A percentile compares a stretch with the other conserved stretches of the same genome.
These are phyloP conservation scores for Dasysyrphus tricinctus DNA, from an alignment of 2,888 invertebrate species.

Conservation along the genomic window DNA sequence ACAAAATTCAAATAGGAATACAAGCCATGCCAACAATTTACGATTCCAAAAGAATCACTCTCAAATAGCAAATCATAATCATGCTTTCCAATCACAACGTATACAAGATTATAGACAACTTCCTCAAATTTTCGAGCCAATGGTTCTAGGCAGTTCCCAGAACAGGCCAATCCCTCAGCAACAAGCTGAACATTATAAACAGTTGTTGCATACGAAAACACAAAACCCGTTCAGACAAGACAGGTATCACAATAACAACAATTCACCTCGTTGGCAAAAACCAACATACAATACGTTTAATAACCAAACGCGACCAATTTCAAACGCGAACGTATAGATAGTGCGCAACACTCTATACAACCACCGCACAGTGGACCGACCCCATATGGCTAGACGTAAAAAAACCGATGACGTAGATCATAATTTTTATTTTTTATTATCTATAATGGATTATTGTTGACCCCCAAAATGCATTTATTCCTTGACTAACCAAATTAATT, in stretches of 20 bases:
- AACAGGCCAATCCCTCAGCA: too few relatives aligned
- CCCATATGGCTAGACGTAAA: too few relatives aligned
- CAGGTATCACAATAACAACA: not conserved
- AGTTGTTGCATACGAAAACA: not conserved
- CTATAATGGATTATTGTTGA: too few relatives aligned
- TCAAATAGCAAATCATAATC: not conserved
- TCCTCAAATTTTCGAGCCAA: not conserved
- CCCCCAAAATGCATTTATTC: too few relatives aligned
- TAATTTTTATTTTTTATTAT: too few relatives aligned
- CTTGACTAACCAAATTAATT: too few relatives aligned
- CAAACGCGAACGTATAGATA: not conserved
- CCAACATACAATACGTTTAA: not conserved
- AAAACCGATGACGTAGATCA: too few relatives aligned
- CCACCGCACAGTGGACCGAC: too few relatives aligned
- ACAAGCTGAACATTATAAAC: too few relatives aligned
- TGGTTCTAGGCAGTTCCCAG: not conserved
- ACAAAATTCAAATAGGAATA: too few relatives aligned
- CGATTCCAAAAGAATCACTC: not conserved
- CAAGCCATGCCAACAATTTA: not conserved
- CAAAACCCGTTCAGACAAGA: too few relatives aligned
- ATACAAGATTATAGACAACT: not conserved
- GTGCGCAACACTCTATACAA: constrained; percentile 1
- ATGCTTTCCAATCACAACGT: not conserved
- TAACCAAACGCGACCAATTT: not conserved
- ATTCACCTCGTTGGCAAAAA: not conserved